Evolutionary conservation across 2,113 vertebrate species (phyloP).

Genomic region (Thamnaconus septentrionalis): DNA sequence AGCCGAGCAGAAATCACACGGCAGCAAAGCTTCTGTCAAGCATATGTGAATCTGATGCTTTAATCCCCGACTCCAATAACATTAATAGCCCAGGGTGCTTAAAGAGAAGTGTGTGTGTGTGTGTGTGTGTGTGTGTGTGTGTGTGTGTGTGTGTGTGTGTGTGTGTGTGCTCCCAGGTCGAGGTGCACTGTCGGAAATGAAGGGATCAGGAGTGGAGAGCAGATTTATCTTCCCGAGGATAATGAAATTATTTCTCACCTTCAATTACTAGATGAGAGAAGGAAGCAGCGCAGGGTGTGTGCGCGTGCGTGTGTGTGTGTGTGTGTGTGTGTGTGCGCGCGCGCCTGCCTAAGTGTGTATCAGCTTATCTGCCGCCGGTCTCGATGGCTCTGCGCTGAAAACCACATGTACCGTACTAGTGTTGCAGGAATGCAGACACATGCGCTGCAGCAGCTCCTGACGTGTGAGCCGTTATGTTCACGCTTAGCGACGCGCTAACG

Average conservation of each 20-base stretch:
- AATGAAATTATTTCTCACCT: constrained; percentile 82
- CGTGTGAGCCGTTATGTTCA: too few relatives aligned
- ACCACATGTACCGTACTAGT: constrained; percentile 18
- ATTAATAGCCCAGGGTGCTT: constrained; percentile 68
- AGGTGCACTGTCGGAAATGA: constrained; percentile 80
- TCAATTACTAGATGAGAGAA: constrained; percentile 80
- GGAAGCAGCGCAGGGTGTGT: constrained; percentile 34
- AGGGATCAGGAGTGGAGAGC: constrained; percentile 74
- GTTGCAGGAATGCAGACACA: too few relatives aligned
- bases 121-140: constrained; percentile 27
- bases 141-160: constrained; percentile 29
- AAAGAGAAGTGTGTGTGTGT: constrained; percentile 32
- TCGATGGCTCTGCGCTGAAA: constrained; percentile 29
- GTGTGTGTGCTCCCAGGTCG: constrained; percentile 51
- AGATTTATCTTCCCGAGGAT: constrained; percentile 75
- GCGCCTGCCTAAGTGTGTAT: constrained; percentile 1
- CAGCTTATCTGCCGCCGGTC: constrained; percentile 24
- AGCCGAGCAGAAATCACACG: constrained; percentile 33
- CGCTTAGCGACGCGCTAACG: too few relatives aligned
- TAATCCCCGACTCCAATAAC: constrained; percentile 73
- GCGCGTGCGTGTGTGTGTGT: constrained; percentile 16
- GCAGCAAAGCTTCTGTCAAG: constrained; percentile 70
- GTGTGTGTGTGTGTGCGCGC: constrained; percentile 25
- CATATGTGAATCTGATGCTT: constrained; percentile 72
- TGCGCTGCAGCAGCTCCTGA: too few relatives aligned